A percentile compares a stretch with the other conserved stretches of the same genome.
phyloP scores from a whole-genome alignment of 2,797 vertebrate species.

The Perodicticus potto region DNA sequence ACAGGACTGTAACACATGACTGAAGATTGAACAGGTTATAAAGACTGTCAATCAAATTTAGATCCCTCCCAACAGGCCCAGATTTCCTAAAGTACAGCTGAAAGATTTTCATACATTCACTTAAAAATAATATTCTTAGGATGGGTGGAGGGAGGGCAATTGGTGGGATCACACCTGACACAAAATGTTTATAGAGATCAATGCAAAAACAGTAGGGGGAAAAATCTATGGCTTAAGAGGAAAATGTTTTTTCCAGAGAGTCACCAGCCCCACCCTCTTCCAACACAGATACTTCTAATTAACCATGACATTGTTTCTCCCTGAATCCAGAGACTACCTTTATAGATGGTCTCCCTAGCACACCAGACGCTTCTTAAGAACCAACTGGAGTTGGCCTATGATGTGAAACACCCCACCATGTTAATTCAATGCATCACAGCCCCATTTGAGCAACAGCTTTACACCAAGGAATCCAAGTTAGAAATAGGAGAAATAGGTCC shows the following conservation, averaged over 20 bases:
- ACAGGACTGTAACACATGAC: background rate
- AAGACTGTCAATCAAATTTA: background rate
- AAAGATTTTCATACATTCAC: background rate
- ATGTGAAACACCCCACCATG: background rate
- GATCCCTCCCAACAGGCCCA: background rate
- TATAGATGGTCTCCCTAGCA: background rate
- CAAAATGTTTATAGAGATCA: no score
- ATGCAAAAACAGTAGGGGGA: no score
- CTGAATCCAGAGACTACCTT: background rate
- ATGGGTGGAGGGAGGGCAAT: no score
- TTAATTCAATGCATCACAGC: background rate
- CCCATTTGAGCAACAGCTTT: background rate
- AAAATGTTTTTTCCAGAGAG: background rate
- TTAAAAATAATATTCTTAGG: background rate
- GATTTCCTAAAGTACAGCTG: constrained; percentile 5
- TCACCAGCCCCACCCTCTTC: background rate
- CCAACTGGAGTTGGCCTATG: background rate
- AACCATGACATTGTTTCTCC: background rate
- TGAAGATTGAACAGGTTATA: background rate
- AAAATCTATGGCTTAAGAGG: background rate
- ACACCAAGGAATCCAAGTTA: background rate
- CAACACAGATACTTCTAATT: background rate
- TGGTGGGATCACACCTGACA: no score
- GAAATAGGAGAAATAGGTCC: background rate
- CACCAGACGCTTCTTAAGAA: background rate